A percentile compares a stretch with the other conserved stretches of the same genome.
phyloP scores from a whole-genome alignment of 2,797 vertebrate species.

The Strix occidentalis region DNA sequence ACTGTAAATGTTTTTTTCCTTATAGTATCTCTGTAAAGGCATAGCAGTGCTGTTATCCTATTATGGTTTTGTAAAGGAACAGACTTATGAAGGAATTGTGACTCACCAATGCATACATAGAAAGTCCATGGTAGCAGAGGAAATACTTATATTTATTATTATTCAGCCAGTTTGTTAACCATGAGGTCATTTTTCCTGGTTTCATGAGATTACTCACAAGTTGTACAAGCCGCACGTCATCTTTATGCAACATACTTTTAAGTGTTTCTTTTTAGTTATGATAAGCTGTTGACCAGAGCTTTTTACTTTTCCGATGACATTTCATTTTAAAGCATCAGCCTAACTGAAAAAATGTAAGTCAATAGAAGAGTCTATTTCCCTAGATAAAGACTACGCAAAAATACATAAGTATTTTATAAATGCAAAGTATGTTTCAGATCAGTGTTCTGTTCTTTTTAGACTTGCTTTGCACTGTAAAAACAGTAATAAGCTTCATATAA shows the following conservation, averaged over 20 bases:
- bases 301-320: neutral
- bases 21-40: neutral
- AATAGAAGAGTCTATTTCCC: neutral
- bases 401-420: neutral
- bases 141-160: constrained; percentile 29
- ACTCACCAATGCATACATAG: neutral
- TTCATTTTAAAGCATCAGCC: neutral
- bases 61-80: neutral
- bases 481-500: neutral
- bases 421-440: neutral
- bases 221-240: neutral
- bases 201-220: constrained; percentile 10
- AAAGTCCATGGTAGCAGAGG: neutral
- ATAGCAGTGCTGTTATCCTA: neutral
- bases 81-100: neutral
- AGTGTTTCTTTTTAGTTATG: neutral
- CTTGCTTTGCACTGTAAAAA: neutral
- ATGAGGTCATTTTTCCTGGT: constrained; percentile 27
- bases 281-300: neutral
- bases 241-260: neutral
- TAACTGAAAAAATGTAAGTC: neutral
- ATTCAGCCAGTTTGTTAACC: constrained; percentile 13
- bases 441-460: neutral
- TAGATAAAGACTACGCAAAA: neutral
- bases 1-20: neutral